Evolutionary conservation across 1,140 invertebrate species (phyloP), one percentile per base, ranked within the genome.

Genomic region (Calephelis nemesis): DNA sequence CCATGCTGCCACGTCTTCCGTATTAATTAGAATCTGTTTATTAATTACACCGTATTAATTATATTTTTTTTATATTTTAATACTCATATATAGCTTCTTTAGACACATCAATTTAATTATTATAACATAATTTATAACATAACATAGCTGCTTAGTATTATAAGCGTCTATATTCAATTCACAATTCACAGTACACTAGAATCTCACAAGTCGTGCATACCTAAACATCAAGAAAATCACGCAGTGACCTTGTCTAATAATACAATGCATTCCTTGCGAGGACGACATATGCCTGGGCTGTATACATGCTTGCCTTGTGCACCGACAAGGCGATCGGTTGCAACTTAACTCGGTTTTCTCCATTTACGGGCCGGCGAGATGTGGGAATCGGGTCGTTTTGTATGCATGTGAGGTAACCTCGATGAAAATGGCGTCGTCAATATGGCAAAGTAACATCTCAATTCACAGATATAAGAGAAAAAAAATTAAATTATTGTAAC

Each of bases 361-460:
- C 65, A 67, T 67, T 47, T 67, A 67, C 45, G 65, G 65, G 42
- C 15, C 30, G 47, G 39, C 12, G 58, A 15, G 15, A 60, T 67
- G 65, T 67, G 65, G 52, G 65, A 67, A 67, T 58, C 52, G 47
- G 65, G 65, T 67, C 65, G 65, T 58, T 67, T 54, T 67, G 52
- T 67, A 67, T 66, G 65, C 65, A 66, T 58, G 54, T 58, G 54
- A 19, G 54, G 54, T 58, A 58, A 58, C 54, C 54, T 52, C 15
- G n/a, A 58, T 30, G 11, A 39, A 58, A 30, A 58, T 39, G 54
- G 30, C 54, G 19, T 39, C 12, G 11, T 39, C 52, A 5, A 4
- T 30, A 54, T 19, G 12, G 54, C 0, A 30, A 11, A 58, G 19
- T 58, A 19, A 11, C 52, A 9, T 39, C 10, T 58, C 19, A 39